Evolutionary conservation across 2,888 invertebrate genomes (phyloP), one percentile per base, ranked within the genome.

Genomic region (Electrophaes corylata): DNA sequence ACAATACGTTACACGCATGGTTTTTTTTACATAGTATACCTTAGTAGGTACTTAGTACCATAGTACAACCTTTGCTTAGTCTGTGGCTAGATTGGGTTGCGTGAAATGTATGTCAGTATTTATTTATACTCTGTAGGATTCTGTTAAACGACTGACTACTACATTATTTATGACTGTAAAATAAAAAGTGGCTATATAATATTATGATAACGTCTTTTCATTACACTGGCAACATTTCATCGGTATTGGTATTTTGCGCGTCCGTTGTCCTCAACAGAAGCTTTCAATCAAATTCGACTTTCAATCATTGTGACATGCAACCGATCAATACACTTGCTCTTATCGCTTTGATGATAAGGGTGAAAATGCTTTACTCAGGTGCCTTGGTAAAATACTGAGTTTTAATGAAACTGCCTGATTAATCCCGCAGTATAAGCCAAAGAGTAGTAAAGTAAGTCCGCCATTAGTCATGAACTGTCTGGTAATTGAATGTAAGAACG

Each of bases 401-500:
- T 47, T 39, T 52, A 58, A 58, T 53, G 49, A 58, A 58, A 45
- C 46, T 12, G 35, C 12, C 37, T 58, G 52, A 58, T 58, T 53
- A 49, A 54, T 54, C 41, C 47, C 26, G 41, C 18, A 35, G 47
- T 16, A 35, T 35, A 35, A 37, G 29, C 19, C 12, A 35, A 16
- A 29, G 29, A 57, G 49, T 35, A 45, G 55, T 46, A 48, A 48
- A 58, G 49, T 59, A 51, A 53, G 53, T 53, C 49, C 47, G 50
- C 56, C 56, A 49, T 59, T 50, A 56, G 46, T 59, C 52, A 59
- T 46, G 41, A 55, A 33, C 45, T 39, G 41, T 53, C 37, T 5
- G 52, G 49, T 62, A 58, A 56, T 56, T 62, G 48, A 62, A 58
- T 56, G 49, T 58, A 48, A n/a, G 48, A 52, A 29, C 51, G 19